Conservation (phyloP, 2,797 vertebrate species). For the Sebastes alutus region DNA sequence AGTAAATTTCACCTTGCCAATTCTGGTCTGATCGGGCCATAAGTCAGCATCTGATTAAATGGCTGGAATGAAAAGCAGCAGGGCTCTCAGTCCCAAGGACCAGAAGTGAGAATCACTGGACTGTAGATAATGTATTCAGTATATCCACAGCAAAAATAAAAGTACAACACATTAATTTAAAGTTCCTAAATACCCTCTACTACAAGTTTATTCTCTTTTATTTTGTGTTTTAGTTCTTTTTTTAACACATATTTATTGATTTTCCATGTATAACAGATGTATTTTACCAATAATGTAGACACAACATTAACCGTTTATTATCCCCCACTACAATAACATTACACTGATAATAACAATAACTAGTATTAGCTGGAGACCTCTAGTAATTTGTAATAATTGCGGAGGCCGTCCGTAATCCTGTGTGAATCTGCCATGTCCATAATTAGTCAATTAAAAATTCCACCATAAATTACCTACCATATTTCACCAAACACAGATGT, state of each 20-base stretch:
- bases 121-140: slow-evolving; percentile 10
- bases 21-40: slow-evolving; percentile 24
- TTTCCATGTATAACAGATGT: not conserved
- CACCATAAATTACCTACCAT: too few species aligned
- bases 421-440: not conserved
- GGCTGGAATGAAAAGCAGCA: slow-evolving; percentile 46
- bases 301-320: not conserved
- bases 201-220: not conserved
- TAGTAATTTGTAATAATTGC: not conserved
- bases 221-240: not conserved
- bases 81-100: slow-evolving; percentile 19
- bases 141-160: slow-evolving; percentile 1
- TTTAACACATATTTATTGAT: not conserved
- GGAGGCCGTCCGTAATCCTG: not conserved
- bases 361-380: not conserved
- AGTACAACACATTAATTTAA: slow-evolving; percentile 7
- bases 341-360: not conserved
- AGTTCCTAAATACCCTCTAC: not conserved
- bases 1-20: slow-evolving; percentile 38
- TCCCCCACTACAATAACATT: not conserved
- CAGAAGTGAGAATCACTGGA: slow-evolving; percentile 9
- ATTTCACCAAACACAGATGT: too few species aligned
- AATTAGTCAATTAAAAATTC: too few species aligned
- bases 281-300: not conserved
- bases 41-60: slow-evolving; percentile 52